These are phyloP conservation scores for Dilophus febrilis DNA, from an alignment of 2,888 invertebrate species.

Conservation along the genomic window DNA sequence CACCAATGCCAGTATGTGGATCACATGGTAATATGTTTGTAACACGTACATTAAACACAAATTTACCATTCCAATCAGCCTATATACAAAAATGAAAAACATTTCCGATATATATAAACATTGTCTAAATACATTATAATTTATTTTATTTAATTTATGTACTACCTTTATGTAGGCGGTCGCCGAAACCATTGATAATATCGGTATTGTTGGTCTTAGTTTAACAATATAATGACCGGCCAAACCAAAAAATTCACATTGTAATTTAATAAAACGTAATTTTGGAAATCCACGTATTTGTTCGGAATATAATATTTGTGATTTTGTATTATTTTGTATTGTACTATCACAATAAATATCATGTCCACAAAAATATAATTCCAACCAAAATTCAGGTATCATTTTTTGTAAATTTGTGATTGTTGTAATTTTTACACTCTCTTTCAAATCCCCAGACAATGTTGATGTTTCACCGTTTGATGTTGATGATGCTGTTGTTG, in stretches of 20 bases:
- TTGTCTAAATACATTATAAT: conserved; percentile 18
- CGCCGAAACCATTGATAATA: conserved; percentile 44
- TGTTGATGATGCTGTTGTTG: conserved; percentile 11
- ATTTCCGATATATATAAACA: neutral
- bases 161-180: conserved; percentile 57
- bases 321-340: conserved; percentile 28
- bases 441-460: too few relatives aligned
- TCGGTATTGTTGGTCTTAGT: conserved; percentile 45
- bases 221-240: conserved; percentile 67
- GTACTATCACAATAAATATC: conserved; percentile 48
- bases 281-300: conserved; percentile 57
- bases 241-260: conserved; percentile 66
- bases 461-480: conserved; percentile 11
- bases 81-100: conserved; percentile 19
- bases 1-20: conserved; percentile 51
- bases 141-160: conserved; percentile 10
- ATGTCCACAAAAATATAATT: conserved; percentile 65
- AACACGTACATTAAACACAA: conserved; percentile 69
- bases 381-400: conserved; percentile 55
- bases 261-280: conserved; percentile 46
- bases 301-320: conserved; percentile 57
- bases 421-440: conserved; percentile 11
- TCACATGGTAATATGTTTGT: conserved; percentile 72
- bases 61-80: conserved; percentile 74
- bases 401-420: conserved; percentile 11